A percentile compares a stretch with the other conserved stretches of the same genome.
phyloP scores from a whole-genome alignment of 2,797 vertebrate species.

The Sebastolobus alascanus region DNA sequence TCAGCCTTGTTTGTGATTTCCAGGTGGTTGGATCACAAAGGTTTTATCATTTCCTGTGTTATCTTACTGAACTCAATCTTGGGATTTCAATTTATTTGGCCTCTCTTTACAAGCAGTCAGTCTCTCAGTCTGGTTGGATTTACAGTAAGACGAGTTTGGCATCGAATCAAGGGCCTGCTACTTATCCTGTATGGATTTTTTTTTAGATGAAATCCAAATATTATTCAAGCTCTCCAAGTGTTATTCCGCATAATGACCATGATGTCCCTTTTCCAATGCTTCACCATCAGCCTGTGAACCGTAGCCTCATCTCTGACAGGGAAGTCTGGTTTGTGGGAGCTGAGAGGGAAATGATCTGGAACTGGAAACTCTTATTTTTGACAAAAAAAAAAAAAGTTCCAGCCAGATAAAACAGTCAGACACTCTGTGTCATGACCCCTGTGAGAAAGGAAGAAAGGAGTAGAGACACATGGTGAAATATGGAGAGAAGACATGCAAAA shows the following conservation, averaged over 20 bases:
- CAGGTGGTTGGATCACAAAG: background rate
- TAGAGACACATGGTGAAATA: constrained; percentile 30
- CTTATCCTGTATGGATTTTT: background rate
- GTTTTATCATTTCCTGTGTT: constrained; percentile 9
- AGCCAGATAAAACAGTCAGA: constrained; percentile 13
- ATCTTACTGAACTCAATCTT: background rate
- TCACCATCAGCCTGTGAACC: background rate
- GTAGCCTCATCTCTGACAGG: background rate
- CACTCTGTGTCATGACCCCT: constrained; percentile 12
- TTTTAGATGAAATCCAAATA: constrained; percentile 17
- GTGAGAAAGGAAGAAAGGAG: constrained; percentile 16
- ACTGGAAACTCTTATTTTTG: constrained; percentile 11
- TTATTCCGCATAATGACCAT: background rate
- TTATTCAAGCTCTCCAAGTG: constrained; percentile 8
- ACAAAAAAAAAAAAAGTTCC: background rate
- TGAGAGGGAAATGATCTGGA: constrained; percentile 15
- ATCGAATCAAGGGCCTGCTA: constrained; percentile 2
- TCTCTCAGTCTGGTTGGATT: constrained; percentile 8
- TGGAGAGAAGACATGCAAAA: background rate
- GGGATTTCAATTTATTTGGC: background rate
- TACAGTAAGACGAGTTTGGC: constrained; percentile 1
- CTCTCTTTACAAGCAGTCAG: background rate
- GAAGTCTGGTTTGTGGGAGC: constrained; percentile 23
- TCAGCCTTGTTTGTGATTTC: background rate
- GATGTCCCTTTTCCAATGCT: constrained; percentile 3